Conservation (phyloP, 2,888 invertebrate genomes). For the Stegophylla sp. region DNA sequence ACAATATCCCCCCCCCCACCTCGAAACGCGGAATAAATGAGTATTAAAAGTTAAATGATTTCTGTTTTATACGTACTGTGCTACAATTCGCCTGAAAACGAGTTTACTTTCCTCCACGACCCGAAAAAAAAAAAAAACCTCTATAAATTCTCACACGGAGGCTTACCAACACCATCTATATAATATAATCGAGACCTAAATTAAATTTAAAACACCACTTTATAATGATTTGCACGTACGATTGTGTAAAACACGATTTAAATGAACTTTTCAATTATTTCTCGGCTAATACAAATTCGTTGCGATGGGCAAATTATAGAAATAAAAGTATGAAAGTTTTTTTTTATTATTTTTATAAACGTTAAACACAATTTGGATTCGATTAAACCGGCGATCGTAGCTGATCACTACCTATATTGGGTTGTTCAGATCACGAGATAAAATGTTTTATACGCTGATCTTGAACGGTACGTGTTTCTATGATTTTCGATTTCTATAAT, state of each 20-base stretch:
- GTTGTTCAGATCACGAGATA: background rate
- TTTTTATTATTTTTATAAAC: background rate
- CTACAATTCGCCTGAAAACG: constrained; percentile 38
- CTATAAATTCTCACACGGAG: constrained; percentile 43
- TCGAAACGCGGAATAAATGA: background rate
- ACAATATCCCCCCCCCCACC: background rate
- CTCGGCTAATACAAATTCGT: background rate
- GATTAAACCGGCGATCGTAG: background rate
- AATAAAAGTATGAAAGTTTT: background rate
- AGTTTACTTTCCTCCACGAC: constrained; percentile 45
- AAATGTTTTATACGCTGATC: background rate
- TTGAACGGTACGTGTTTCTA: background rate
- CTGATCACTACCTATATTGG: background rate
- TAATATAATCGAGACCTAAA: constrained; percentile 20
- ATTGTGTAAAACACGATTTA: background rate
- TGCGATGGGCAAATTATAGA: background rate
- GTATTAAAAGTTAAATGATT: constrained; percentile 43
- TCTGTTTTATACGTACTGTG: constrained; percentile 18
- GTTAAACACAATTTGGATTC: background rate
- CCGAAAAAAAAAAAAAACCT: constrained; percentile 23
- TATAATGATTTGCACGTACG: background rate
- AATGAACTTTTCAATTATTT: background rate
- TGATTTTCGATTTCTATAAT: background rate
- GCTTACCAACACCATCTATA: background rate
- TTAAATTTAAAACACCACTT: background rate